Base-by-base conservation (phyloP, 1,140 invertebrate genomes). In the Heliconius hermathena region DNA sequence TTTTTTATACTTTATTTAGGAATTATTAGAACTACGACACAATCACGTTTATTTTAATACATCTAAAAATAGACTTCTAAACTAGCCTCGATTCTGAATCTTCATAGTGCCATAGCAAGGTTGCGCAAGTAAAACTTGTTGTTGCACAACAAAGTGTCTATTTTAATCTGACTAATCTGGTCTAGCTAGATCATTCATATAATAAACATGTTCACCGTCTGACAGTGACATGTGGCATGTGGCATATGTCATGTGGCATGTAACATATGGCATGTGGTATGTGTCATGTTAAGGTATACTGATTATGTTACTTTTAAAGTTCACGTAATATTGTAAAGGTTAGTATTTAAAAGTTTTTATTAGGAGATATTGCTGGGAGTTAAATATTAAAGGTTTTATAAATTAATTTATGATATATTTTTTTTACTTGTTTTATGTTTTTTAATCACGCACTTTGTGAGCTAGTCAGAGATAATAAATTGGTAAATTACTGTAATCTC, bases 131-230 rank as follows among this genome's bases (percentile, higher is more conserved):
- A 16, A 66, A 22, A 66, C 60, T 26, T 22, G 60, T 66, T 66
- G 8, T 66, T 66, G 22, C 60, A 66, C 26, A 66, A 66, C 60
- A 26, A 66, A 26, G 54, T 57, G 4, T 52, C 49, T 20, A 57
- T 22, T 20, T n/a, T 3, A n/a, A 57, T 57, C 54, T 57, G 0
- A 26, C 57, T 66, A 26, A 26, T 66, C 60, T 66, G 16, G 33
- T 71, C 29, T 26, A 54, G 22, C 66, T 72, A 54, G 74, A 70
- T 66, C 71, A 76, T 57, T 79, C 71, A 60, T 66, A 75, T 66
- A 71, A 79, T 75, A 11, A 75, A 54, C 1, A 20, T 26, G 71
- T 73, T 79, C 49, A 29, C 18, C 11, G 60, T 8, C 70, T 33
- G 29, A 36, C 33, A 71, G 57, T 71, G 60, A 38, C 41, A 66